A percentile compares a stretch with the other conserved stretches of the same genome.
phyloP scores from a whole-genome alignment of 2,888 invertebrate species.

The Dryobota labecula region DNA sequence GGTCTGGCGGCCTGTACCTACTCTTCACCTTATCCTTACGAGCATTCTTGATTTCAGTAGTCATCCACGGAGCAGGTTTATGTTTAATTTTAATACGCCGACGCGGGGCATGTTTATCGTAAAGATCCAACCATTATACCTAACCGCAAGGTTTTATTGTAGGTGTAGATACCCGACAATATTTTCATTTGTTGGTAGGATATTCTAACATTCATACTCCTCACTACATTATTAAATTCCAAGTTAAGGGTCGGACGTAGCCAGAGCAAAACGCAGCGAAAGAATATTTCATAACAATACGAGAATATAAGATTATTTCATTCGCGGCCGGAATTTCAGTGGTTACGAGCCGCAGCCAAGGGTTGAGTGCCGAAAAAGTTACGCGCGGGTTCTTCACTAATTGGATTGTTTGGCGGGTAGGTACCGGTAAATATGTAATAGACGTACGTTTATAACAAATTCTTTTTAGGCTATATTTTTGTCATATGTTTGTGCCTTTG shows the following conservation, averaged over 20 bases:
- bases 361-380: slow-evolving; percentile 60
- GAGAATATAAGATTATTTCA: slow-evolving; percentile 49
- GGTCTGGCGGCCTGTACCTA: too few relatives aligned
- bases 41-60: too few relatives aligned
- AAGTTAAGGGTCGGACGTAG: neutral
- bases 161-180: neutral
- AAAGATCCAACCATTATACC: too few relatives aligned
- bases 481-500: neutral
- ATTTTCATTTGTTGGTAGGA: neutral
- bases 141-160: neutral
- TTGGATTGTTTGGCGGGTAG: slow-evolving; percentile 56
- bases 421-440: slow-evolving; percentile 50
- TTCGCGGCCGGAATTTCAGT: slow-evolving; percentile 37
- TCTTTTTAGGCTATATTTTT: slow-evolving; percentile 25
- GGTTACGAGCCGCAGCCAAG: slow-evolving; percentile 29
- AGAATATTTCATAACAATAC: slow-evolving; percentile 58
- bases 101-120: too few relatives aligned
- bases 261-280: slow-evolving; percentile 12
- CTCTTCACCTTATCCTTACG: too few relatives aligned
- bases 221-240: slow-evolving; percentile 28
- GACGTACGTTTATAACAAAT: slow-evolving; percentile 37
- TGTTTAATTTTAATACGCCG: too few relatives aligned
- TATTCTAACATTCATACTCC: neutral
- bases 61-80: too few relatives aligned
- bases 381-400: slow-evolving; percentile 48